Conservation (phyloP, 2,888 invertebrate genomes). For the Pheosia tremula region DNA sequence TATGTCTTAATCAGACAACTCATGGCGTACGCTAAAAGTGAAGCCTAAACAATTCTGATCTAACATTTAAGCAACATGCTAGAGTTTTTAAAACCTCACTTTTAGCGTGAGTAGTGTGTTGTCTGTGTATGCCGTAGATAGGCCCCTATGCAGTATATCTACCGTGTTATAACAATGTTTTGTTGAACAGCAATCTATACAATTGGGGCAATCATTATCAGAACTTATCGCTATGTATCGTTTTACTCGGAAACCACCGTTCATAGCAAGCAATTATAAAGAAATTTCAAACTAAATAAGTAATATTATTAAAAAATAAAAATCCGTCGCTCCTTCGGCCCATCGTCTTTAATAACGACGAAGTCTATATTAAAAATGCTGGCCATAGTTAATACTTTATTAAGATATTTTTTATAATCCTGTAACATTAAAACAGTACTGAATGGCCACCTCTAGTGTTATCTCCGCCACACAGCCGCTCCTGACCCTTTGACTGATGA, state of each 20-base stretch:
- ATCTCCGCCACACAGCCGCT: constrained; percentile 19
- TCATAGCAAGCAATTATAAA: neutral
- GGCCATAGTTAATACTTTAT: constrained; percentile 31
- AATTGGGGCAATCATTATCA: neutral
- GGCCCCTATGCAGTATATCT: no score
- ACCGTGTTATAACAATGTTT: no score
- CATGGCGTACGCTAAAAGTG: no score
- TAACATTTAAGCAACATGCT: no score
- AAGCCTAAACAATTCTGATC: no score
- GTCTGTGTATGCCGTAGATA: no score
- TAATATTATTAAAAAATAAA: constrained; percentile 8
- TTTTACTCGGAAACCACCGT: neutral
- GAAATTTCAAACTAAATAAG: neutral
- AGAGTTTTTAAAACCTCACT: no score
- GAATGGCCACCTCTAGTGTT: constrained; percentile 23
- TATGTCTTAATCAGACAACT: no score
- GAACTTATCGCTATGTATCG: neutral
- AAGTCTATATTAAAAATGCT: constrained; percentile 40
- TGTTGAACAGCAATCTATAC: no score
- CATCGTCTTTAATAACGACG: constrained; percentile 21
- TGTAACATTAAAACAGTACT: constrained; percentile 28
- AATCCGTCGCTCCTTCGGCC: constrained; percentile 19
- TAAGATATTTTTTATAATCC: constrained; percentile 33
- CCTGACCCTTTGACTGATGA: constrained; percentile 31
- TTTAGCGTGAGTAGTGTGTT: no score